Percentiles rank a stretch among this genome's conserved stretches.
phyloP scores from a whole-genome alignment of 2,888 invertebrate species.

The Caenorhabditis plicata region DNA sequence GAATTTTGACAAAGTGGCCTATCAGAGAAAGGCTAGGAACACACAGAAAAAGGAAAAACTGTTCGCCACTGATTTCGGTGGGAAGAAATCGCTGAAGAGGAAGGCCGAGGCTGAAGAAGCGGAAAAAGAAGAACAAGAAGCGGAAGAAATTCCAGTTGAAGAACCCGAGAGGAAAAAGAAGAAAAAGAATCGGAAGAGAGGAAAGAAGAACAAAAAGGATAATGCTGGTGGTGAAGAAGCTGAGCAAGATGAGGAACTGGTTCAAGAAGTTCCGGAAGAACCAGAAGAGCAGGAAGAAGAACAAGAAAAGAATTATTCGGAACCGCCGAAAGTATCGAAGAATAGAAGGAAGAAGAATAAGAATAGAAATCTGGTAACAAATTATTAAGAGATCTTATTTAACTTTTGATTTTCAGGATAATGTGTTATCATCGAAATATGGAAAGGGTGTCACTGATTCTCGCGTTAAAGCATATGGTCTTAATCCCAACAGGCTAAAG shows the following conservation, averaged over 20 bases:
- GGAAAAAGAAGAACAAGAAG: conserved; percentile 4
- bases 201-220: background rate
- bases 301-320: background rate
- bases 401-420: conserved; percentile 17
- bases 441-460: conserved; percentile 71
- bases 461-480: conserved; percentile 84
- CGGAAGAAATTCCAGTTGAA: background rate
- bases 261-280: conserved; percentile 5
- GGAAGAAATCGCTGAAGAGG: conserved; percentile 31
- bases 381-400: too few species aligned
- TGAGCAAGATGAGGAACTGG: conserved; percentile 1
- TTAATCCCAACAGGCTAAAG: conserved; percentile 85
- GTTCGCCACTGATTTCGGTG: conserved; percentile 67
- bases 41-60: conserved; percentile 77
- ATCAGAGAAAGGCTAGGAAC: conserved; percentile 77
- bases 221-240: background rate
- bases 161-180: background rate
- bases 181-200: background rate
- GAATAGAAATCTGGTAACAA: conserved; percentile 12
- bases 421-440: conserved; percentile 17
- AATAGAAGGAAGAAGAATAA: conserved; percentile 15
- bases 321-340: conserved; percentile 4
- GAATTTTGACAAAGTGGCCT: conserved; percentile 78
- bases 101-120: conserved; percentile 24
- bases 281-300: conserved; percentile 10